phyloP scores from a whole-genome alignment of 2,888 invertebrate genomes.

The Antheraea yamamai region DNA sequence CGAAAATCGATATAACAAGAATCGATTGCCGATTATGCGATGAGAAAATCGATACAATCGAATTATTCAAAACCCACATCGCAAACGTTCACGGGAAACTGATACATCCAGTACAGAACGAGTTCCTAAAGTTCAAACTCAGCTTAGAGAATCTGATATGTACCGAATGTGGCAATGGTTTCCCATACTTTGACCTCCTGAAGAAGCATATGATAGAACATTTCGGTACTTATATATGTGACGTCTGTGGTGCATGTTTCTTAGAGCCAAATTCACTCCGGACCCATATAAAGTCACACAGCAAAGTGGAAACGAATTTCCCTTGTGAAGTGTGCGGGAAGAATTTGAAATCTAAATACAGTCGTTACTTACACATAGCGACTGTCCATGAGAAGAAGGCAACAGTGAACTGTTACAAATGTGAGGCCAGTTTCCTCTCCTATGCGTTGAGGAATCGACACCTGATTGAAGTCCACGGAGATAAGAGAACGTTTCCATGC shows the following conservation, averaged over 20 bases:
- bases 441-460: conserved; percentile 65
- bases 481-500: conserved; percentile 66
- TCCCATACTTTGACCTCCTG: conserved; percentile 64
- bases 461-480: conserved; percentile 68
- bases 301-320: conserved; percentile 70
- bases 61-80: conserved; percentile 57
- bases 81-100: conserved; percentile 45
- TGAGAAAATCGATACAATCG: conserved; percentile 60
- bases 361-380: conserved; percentile 61
- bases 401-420: conserved; percentile 68
- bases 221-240: conserved; percentile 68
- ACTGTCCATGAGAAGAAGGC: conserved; percentile 72
- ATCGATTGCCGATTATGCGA: conserved; percentile 67
- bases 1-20: conserved; percentile 70
- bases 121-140: conserved; percentile 65
- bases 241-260: conserved; percentile 73
- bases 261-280: conserved; percentile 68
- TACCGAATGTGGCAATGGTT: conserved; percentile 62
- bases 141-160: conserved; percentile 60
- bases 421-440: conserved; percentile 64
- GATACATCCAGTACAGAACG: conserved; percentile 55
- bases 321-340: conserved; percentile 78
- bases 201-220: conserved; percentile 68
- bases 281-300: conserved; percentile 70
- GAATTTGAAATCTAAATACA: conserved; percentile 67